Conservation (phyloP, 2,113 vertebrate species). For the Phocoena sinus region DNA sequence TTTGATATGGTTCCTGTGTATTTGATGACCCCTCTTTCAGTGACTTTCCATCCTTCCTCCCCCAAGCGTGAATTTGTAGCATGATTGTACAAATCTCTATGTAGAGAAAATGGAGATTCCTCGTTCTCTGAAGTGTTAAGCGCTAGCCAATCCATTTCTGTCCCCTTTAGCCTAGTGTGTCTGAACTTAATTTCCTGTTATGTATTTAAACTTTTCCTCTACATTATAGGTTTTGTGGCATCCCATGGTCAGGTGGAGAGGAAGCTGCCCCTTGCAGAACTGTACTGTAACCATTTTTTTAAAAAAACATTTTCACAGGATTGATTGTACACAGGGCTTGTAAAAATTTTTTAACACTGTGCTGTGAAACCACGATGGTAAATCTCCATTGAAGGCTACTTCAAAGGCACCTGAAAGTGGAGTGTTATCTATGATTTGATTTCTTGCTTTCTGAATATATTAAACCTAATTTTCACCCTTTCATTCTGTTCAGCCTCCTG, state of each 20-base stretch:
- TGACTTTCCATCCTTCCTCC: constrained; percentile 38
- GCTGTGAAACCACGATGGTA: constrained; percentile 72
- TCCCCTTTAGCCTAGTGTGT: constrained; percentile 52
- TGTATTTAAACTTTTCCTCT: constrained; percentile 65
- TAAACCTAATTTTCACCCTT: constrained; percentile 77
- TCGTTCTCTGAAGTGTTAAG: constrained; percentile 77
- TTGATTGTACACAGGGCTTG: constrained; percentile 74
- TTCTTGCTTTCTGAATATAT: constrained; percentile 78
- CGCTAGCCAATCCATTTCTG: constrained; percentile 76
- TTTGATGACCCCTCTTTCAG: constrained; percentile 49
- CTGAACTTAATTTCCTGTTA: constrained; percentile 62
- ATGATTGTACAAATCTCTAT: constrained; percentile 81
- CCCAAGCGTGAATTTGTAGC: constrained; percentile 82
- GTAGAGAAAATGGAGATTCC: constrained; percentile 74
- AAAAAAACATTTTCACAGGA: constrained; percentile 76
- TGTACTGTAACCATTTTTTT: constrained; percentile 72
- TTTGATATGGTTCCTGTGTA: constrained; percentile 75
- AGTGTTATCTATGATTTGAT: constrained; percentile 78
- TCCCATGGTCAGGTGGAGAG: constrained; percentile 71
- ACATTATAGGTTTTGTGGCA: constrained; percentile 72
- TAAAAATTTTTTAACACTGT: constrained; percentile 78
- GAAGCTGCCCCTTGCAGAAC: constrained; percentile 68
- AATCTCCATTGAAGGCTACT: constrained; percentile 75
- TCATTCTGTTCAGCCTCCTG: constrained; percentile 81
- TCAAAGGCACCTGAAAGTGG: constrained; percentile 76